These are phyloP conservation scores for Nemapogon koenigi DNA, from an alignment of 2,888 invertebrate species.

Conservation along the genomic window DNA sequence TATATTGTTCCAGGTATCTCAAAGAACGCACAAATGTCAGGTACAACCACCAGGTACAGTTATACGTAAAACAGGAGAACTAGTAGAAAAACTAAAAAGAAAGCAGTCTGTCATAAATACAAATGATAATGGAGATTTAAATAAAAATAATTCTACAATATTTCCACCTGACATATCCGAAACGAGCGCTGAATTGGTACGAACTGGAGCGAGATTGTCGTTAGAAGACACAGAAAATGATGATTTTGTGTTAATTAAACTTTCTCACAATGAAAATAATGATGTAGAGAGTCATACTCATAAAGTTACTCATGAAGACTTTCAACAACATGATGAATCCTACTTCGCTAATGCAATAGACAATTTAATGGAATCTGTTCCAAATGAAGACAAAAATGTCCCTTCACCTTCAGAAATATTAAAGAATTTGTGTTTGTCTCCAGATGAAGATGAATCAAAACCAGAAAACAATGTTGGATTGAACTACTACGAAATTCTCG, in stretches of 20 bases:
- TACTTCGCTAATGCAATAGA: neutral
- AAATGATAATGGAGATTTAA: constrained; percentile 19
- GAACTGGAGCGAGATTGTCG: constrained; percentile 49
- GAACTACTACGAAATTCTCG: constrained; percentile 23
- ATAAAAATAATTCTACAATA: neutral
- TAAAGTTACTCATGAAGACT: neutral
- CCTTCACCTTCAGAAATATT: constrained; percentile 72
- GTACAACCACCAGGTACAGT: constrained; percentile 67
- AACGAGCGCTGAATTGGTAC: constrained; percentile 47
- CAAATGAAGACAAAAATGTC: constrained; percentile 50
- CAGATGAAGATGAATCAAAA: constrained; percentile 37
- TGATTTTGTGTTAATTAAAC: constrained; percentile 31
- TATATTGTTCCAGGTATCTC: constrained; percentile 83
- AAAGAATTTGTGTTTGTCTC: constrained; percentile 66
- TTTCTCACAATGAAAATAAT: neutral
- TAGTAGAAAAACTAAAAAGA: constrained; percentile 56
- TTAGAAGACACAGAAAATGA: constrained; percentile 56
- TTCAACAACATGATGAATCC: neutral
- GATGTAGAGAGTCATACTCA: neutral
- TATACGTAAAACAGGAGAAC: constrained; percentile 49
- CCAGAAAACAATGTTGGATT: constrained; percentile 19
- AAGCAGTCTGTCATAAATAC: constrained; percentile 26
- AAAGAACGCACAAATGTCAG: constrained; percentile 82
- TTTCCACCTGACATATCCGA: constrained; percentile 35
- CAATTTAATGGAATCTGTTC: constrained; percentile 34